Evolutionary conservation across 2,888 invertebrate species (phyloP), one percentile per base, ranked within the genome.

Genomic region (Argyresthia goedartella): DNA sequence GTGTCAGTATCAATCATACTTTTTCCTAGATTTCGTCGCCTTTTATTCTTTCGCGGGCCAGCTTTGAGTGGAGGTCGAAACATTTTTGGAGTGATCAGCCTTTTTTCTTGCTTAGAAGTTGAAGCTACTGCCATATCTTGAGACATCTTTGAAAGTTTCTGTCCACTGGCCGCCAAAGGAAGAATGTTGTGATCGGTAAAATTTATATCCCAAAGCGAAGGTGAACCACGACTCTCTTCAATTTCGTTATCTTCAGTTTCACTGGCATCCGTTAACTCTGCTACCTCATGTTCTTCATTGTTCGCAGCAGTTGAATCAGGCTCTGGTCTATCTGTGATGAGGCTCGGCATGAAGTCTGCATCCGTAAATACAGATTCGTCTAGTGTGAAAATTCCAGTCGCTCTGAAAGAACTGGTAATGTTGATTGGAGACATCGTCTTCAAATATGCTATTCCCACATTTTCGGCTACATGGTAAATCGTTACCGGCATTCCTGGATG

Each of bases 401-500:
- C 58, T 47, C 34, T 47, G 52, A 60, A 63, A 2, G 60, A 13
- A 34, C 49, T 57, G 14, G 43, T 49, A 16, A 61, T 59, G 49
- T 63, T 63, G 49, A 8, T 54, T 51, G 79, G 78, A 7, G 62
- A 68, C n/a, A 64, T 61, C n/a, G 65, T 61, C 33, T 61, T 58
- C 49, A 57, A 56, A 54, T 60, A 63, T 6, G 70, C 67, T 14
- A 36, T 47, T 52, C 60, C 62, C 8, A 65, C 54, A 49, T 59
- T 53, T 53, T 62, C 65, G 6, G 62, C 66, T 49, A 72, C 54
- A 45, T 77, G 65, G 57, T 76, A 75, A 50, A 79, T 76, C 2
- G 69, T 67, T 9, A 74, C 60, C 25, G 68, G 59, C 57, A 65
- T 66, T 6, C 76, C 76, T 8, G 73, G 76, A 60, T 80, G 60